phyloP scores from a whole-genome alignment of 1,140 invertebrate genomes.

The Cyclina sinensis region DNA sequence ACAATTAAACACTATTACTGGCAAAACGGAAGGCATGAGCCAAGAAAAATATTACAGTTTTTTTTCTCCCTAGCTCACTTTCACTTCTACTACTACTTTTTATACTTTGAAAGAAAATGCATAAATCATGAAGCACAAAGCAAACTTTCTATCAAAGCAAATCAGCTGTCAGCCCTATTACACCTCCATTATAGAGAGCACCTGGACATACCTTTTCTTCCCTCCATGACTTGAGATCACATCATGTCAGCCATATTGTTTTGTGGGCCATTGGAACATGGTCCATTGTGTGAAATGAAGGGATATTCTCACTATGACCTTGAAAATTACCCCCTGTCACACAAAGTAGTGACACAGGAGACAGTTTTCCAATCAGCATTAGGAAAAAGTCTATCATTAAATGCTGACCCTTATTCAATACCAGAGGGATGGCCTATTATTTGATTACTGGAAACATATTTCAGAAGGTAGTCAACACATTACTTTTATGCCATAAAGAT shows the following conservation, averaged over 20 bases:
- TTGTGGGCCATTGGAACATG: not conserved
- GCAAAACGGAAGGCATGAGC: too few species aligned
- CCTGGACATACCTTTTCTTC: conserved; percentile 24
- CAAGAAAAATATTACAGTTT: too few species aligned
- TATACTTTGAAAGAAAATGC: not conserved
- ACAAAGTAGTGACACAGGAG: conserved; percentile 4
- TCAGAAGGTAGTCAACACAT: not conserved
- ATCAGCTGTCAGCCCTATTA: conserved; percentile 15
- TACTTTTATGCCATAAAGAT: too few species aligned
- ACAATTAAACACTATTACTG: too few species aligned
- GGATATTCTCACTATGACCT: not conserved
- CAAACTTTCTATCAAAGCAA: not conserved
- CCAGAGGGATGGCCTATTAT: not conserved
- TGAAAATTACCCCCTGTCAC: conserved; percentile 23
- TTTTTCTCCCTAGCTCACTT: too few species aligned
- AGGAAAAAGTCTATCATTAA: conserved; percentile 4
- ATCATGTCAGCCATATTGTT: conserved; percentile 36
- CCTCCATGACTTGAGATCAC: conserved; percentile 22
- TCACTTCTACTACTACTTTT: too few species aligned
- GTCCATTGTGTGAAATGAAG: not conserved
- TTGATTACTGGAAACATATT: conserved; percentile 8
- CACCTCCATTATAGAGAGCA: conserved; percentile 31
- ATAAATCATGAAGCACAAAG: conserved; percentile 11
- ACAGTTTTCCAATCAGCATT: conserved; percentile 26
- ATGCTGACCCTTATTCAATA: conserved; percentile 17